phyloP scores from a whole-genome alignment of 2,113 vertebrate genomes.

The Sula dactylatra region DNA sequence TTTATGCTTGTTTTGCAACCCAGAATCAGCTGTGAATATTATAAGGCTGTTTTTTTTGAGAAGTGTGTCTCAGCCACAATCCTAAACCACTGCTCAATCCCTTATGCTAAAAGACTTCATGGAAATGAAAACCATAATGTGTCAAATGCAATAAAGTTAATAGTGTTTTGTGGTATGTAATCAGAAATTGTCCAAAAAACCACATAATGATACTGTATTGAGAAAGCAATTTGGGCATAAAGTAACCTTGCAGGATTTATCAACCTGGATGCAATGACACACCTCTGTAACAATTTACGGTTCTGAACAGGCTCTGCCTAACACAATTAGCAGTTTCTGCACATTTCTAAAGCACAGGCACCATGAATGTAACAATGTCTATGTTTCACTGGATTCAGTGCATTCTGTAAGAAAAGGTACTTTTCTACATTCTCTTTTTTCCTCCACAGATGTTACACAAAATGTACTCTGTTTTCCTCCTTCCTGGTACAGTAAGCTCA shows the following conservation, averaged over 20 bases:
- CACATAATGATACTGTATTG: background rate
- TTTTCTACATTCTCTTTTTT: background rate
- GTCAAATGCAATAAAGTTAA: background rate
- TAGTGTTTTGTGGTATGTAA: background rate
- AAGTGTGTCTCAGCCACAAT: background rate
- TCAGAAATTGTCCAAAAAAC: background rate
- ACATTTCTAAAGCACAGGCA: background rate
- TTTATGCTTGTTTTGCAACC: background rate
- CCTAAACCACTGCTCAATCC: background rate
- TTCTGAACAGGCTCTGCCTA: background rate
- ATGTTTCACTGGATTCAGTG: background rate
- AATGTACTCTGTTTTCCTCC: background rate
- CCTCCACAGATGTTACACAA: background rate
- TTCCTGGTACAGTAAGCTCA: background rate
- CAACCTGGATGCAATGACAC: background rate
- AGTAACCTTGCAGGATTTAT: background rate
- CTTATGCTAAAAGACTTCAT: background rate
- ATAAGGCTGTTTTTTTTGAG: background rate
- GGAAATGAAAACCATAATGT: background rate
- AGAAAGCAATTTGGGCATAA: background rate
- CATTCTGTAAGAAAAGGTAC: background rate
- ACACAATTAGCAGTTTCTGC: background rate
- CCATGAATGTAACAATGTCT: background rate
- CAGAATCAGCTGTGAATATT: background rate
- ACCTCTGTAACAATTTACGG: background rate